Evolutionary conservation across 2,797 vertebrate species (phyloP), one percentile per base, ranked within the genome.

Genomic region (Scleropages formosus): DNA sequence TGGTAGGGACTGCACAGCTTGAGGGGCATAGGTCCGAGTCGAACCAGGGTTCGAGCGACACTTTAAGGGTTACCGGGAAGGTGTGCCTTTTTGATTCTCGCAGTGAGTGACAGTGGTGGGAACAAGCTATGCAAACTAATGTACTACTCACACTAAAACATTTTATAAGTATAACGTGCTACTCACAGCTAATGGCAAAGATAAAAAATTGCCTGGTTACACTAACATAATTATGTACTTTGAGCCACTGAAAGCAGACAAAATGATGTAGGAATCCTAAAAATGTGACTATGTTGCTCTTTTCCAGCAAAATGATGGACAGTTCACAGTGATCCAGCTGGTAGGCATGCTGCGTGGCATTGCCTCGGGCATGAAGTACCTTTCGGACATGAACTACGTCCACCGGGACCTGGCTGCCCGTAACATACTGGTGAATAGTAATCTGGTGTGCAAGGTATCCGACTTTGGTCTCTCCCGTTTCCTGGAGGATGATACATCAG

Each of bases 341-440:
- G 96, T 98, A 75, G 98, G 98, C 8, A 99, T 99, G 98, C 84
- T 99, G 9, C 89, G 98, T 10, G 98, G 98, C 85, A 99, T 99
- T 0, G 96, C 95, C 0, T 97, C 98, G 0, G 98, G 98, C 82
- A 99, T 99, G 97, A 99, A 98, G 83, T 99, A 99, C 89, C 91
- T 99, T 66, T 92, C 97, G 0, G 97, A 99, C 84, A 99, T 98
- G 98, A 99, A 98, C 90, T 99, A 99, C 0, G 97, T 99, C 62
- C 98, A 99, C 82, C 92, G 98, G 0, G 98, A 99, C 91, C 93
- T 99, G 73, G 98, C 98, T 0, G 98, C 97, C 49, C 92, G 97
- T 15, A 99, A 99, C 91, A 99, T 98, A 89, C 91, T 99, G 20
- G 97, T 99, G 87, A 99, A 99, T 92, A 99, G 96, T 88, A 99